These are phyloP conservation scores for Nephrotoma flavescens DNA, from an alignment of 2,888 invertebrate genomes.

Conservation along the genomic window DNA sequence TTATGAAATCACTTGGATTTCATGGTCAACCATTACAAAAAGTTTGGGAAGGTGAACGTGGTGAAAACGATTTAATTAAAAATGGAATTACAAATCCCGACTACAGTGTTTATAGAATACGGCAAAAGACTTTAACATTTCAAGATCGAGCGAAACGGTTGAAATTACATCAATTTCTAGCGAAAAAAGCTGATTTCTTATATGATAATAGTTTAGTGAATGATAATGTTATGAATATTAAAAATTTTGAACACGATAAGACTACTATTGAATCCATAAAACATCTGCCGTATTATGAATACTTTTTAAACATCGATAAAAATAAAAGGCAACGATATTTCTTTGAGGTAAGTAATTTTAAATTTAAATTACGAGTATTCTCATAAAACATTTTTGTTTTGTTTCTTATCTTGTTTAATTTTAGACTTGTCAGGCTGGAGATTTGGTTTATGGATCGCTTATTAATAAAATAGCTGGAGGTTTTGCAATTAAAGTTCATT, in stretches of 20 bases:
- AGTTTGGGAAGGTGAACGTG: constrained; percentile 73
- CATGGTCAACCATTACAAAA: constrained; percentile 80
- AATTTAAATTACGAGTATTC: background rate
- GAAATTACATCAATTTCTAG: constrained; percentile 75
- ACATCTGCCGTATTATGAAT: constrained; percentile 66
- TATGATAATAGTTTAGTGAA: constrained; percentile 41
- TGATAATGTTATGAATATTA: background rate
- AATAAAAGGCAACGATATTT: constrained; percentile 63
- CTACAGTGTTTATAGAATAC: constrained; percentile 60
- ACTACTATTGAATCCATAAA: background rate
- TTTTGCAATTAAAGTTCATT: constrained; percentile 67
- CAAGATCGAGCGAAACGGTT: constrained; percentile 70
- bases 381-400: background rate
- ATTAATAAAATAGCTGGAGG: constrained; percentile 58
- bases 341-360: constrained; percentile 48
- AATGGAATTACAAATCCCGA: constrained; percentile 46
- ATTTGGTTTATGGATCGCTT: constrained; percentile 64
- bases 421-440: constrained; percentile 56
- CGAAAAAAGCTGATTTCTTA: constrained; percentile 65
- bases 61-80: constrained; percentile 56
- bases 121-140: constrained; percentile 68
- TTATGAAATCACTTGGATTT: constrained; percentile 63
- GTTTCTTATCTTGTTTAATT: constrained; percentile 12
- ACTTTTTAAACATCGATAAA: constrained; percentile 62
- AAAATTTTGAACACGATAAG: background rate